phyloP scores from a whole-genome alignment of 1,140 invertebrate species.

The Agrypnia vestita region DNA sequence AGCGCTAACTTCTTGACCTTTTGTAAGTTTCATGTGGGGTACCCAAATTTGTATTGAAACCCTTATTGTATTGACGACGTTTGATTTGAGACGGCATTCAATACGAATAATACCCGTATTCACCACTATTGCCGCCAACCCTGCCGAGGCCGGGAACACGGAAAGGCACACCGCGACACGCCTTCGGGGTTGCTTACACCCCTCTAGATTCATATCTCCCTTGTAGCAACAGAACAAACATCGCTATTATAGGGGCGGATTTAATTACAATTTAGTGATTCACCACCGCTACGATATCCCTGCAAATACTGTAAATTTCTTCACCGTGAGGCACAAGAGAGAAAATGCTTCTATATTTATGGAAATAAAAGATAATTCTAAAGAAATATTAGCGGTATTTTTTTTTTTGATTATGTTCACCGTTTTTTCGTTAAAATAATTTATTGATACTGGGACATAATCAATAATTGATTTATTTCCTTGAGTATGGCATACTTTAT shows the following conservation, averaged over 20 bases:
- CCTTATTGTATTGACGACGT: background rate
- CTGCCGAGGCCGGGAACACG: background rate
- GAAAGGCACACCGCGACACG: constrained; percentile 43
- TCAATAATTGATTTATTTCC: too few species aligned
- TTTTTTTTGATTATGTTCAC: too few species aligned
- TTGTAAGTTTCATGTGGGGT: background rate
- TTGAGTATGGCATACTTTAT: too few species aligned
- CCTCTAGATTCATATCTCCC: constrained; percentile 38
- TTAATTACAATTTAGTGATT: constrained; percentile 48
- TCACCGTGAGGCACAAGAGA: background rate
- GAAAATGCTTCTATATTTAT: background rate
- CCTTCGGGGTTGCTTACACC: constrained; percentile 30
- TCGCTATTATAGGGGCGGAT: constrained; percentile 47
- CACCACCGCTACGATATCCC: constrained; percentile 32
- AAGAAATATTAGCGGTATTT: background rate
- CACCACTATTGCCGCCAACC: background rate
- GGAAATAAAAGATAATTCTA: background rate
- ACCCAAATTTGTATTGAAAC: background rate
- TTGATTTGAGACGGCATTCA: background rate
- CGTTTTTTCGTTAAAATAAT: too few species aligned
- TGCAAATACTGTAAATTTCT: constrained; percentile 29
- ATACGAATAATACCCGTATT: background rate
- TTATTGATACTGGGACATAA: too few species aligned
- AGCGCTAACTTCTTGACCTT: background rate
- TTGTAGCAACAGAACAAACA: constrained; percentile 20